Evolutionary conservation across 2,113 vertebrate genomes (phyloP).

Genomic region (Scortum barcoo): DNA sequence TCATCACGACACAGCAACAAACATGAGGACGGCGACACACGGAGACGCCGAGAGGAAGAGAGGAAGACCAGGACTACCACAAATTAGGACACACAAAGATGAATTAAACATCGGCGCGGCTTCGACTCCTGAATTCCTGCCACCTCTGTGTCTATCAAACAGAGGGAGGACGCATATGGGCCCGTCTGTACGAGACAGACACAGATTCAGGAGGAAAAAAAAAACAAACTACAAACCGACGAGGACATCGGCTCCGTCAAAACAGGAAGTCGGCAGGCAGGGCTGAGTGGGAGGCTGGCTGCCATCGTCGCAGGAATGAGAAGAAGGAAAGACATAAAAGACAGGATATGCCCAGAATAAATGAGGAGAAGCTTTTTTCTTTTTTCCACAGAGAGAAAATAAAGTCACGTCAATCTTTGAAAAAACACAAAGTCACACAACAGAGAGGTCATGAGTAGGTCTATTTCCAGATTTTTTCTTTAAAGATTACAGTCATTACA

Average conservation of each 20-base stretch:
- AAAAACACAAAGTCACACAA: constrained; percentile 13
- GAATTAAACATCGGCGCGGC: constrained; percentile 65
- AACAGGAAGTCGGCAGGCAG: constrained; percentile 63
- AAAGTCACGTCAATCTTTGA: not conserved
- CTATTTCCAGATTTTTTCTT: constrained; percentile 56
- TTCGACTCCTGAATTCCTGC: constrained; percentile 2
- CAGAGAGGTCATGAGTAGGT: constrained; percentile 27
- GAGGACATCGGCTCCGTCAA: constrained; percentile 14
- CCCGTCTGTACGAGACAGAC: not conserved
- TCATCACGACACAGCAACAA: not conserved
- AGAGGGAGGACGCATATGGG: not conserved
- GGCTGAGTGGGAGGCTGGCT: constrained; percentile 15
- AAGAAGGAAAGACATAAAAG: constrained; percentile 34
- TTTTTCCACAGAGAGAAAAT: not conserved
- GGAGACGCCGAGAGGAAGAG: constrained; percentile 6
- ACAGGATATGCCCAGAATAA: constrained; percentile 60
- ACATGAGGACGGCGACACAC: not conserved
- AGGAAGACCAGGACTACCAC: constrained; percentile 24
- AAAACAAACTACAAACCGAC: not conserved
- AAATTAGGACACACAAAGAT: constrained; percentile 63
- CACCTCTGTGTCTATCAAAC: not conserved
- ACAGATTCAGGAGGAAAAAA: not conserved
- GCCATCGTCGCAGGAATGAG: not conserved
- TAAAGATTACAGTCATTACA: constrained; percentile 55
- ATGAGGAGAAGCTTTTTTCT: not conserved